Percentiles rank a stretch among this genome's conserved stretches.
Evolutionary conservation across 1,140 invertebrate genomes (phyloP).

Genomic region (Aphaenogaster ashmeadi): DNA sequence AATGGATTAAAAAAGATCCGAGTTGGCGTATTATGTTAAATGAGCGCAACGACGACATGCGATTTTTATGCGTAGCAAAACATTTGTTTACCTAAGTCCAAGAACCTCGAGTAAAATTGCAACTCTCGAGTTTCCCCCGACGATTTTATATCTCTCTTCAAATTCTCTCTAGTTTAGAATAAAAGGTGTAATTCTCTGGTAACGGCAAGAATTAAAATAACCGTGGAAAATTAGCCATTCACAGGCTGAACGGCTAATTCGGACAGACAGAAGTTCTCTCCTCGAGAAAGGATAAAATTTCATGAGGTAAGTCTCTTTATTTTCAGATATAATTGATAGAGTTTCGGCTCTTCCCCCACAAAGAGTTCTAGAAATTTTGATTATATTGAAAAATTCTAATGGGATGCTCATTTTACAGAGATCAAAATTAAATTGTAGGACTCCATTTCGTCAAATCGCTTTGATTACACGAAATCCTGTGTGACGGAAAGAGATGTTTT

Average conservation of each 20-base stretch:
- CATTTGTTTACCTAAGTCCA: not conserved
- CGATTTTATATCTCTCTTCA: not conserved
- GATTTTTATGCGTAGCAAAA: not conserved
- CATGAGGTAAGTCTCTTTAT: not conserved
- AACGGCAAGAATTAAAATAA: slow-evolving; percentile 22
- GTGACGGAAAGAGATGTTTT: not conserved
- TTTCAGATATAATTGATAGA: slow-evolving; percentile 21
- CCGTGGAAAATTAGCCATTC: not conserved
- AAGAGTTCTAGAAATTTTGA: not conserved
- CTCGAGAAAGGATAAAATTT: not conserved
- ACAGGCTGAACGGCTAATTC: not conserved
- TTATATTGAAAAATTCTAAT: not conserved
- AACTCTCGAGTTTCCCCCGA: not conserved
- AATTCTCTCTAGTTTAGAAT: not conserved
- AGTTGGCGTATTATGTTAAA: slow-evolving; percentile 5
- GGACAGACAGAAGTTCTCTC: not conserved
- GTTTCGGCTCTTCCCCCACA: not conserved
- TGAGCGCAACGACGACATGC: not conserved
- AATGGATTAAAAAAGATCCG: slow-evolving; percentile 35
- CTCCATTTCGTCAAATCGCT: not conserved
- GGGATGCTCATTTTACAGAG: not conserved
- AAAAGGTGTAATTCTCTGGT: not conserved
- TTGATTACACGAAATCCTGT: not conserved
- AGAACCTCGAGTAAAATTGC: slow-evolving; percentile 26
- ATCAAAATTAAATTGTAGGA: not conserved